Evolutionary conservation across 1,140 invertebrate genomes (phyloP).

Genomic region (Steinernema feltiae): DNA sequence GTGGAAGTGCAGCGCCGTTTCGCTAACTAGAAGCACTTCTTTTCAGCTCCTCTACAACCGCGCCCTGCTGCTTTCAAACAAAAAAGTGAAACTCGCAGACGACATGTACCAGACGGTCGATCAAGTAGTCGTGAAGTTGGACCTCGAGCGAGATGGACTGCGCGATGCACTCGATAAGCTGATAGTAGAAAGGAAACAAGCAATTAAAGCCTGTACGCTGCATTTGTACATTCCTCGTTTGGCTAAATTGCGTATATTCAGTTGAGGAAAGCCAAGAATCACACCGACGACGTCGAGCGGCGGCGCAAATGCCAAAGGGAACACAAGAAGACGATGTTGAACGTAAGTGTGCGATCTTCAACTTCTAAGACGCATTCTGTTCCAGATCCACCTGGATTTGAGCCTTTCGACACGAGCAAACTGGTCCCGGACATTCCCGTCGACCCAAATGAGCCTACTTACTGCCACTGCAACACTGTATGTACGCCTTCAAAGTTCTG

Average conservation of each 20-base stretch:
- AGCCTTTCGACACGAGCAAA: slow-evolving; percentile 8
- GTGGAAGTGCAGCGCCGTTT: no score
- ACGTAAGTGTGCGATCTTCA: background rate
- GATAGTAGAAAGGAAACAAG: background rate
- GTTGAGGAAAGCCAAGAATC: no score
- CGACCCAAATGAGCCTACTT: slow-evolving; percentile 75
- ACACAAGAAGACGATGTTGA: no score
- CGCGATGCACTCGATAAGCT: background rate
- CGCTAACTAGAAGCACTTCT: no score
- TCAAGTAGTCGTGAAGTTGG: background rate
- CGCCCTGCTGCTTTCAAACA: background rate
- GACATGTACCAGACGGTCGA: background rate
- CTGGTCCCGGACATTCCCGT: background rate
- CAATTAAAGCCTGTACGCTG: background rate
- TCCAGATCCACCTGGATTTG: background rate
- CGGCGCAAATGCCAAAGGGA: no score
- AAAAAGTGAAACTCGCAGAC: background rate
- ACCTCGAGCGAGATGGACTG: background rate
- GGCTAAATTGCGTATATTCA: no score
- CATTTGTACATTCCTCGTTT: background rate
- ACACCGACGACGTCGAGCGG: no score
- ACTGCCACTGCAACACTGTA: slow-evolving; percentile 79
- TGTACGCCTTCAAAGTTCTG: background rate
- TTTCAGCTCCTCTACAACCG: background rate
- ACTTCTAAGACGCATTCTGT: background rate